Percentiles rank a stretch among this genome's conserved stretches.
Conservation (phyloP, 1,140 invertebrate species). For the Bombus superbus region DNA sequence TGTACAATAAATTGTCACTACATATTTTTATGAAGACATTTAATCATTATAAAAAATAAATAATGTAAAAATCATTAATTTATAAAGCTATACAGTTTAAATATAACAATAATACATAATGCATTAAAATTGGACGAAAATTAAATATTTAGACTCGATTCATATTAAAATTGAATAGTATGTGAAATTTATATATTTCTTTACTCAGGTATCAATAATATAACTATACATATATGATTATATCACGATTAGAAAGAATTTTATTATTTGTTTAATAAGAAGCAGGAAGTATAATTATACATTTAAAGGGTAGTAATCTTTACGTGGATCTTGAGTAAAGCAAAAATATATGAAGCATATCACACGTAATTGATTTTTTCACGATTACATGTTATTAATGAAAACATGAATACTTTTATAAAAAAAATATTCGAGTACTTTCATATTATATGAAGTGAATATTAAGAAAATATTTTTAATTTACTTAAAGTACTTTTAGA, state of each 20-base stretch:
- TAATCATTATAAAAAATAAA: neutral
- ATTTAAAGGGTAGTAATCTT: neutral
- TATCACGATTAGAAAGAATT: neutral
- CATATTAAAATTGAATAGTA: neutral
- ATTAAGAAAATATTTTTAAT: neutral
- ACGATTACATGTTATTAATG: neutral
- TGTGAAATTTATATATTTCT: neutral
- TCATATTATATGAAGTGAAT: neutral
- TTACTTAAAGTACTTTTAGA: neutral
- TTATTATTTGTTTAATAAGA: neutral
- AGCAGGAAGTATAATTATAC: neutral
- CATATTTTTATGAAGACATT: neutral
- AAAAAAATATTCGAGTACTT: neutral
- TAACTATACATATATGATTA: neutral
- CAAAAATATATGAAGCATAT: neutral
- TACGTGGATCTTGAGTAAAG: neutral
- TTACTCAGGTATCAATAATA: neutral
- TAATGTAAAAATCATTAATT: neutral
- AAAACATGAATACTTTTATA: neutral
- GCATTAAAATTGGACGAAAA: neutral
- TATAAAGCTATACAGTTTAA: neutral
- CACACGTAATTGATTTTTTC: conserved; percentile 18
- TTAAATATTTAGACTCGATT: conserved; percentile 1
- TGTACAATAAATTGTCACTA: neutral
- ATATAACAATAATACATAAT: neutral